These are phyloP conservation scores for Cladorhizidae sp. DNA, from an alignment of 37 sponge, comb jelly and placozoan genomes.

Conservation along the genomic window DNA sequence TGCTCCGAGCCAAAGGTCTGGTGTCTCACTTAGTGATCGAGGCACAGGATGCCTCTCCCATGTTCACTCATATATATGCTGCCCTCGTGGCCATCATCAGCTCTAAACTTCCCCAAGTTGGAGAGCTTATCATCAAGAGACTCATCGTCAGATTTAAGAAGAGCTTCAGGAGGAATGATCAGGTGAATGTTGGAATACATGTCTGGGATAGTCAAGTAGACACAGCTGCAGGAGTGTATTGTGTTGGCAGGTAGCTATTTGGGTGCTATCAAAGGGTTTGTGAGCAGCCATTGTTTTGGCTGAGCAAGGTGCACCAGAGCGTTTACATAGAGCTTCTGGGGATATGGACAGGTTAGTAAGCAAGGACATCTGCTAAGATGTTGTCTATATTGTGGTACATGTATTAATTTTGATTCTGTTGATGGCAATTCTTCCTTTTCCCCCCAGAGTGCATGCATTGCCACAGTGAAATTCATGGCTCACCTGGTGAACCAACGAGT, in stretches of 20 bases:
- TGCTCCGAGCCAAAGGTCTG: constrained; percentile 89
- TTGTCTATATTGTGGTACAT: too few relatives aligned
- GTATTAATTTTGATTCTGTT: too few relatives aligned
- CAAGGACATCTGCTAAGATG: too few relatives aligned
- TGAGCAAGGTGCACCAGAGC: too few relatives aligned
- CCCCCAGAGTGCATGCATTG: constrained; percentile 61
- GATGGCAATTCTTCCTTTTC: neutral
- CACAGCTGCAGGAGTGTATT: too few relatives aligned
- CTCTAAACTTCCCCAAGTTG: constrained; percentile 94
- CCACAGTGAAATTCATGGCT: constrained; percentile 87
- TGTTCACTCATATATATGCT: constrained; percentile 96
- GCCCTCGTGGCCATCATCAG: constrained; percentile 92
- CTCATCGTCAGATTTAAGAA: constrained; percentile 87
- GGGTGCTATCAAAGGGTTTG: too few relatives aligned
- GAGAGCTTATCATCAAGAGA: constrained; percentile 87
- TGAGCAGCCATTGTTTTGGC: too few relatives aligned
- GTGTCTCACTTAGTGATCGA: constrained; percentile 83
- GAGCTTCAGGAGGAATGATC: constrained; percentile 85
- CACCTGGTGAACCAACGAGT: constrained; percentile 96
- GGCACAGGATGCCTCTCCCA: constrained; percentile 90
- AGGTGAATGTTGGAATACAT: constrained; percentile 48
- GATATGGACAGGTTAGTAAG: too few relatives aligned
- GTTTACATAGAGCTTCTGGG: too few relatives aligned
- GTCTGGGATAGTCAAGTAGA: too few relatives aligned
- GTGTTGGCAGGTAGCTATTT: too few relatives aligned